A percentile compares a stretch with the other conserved stretches of the same genome.
These are phyloP conservation scores for Epinotia demarniana DNA, from an alignment of 2,888 invertebrate genomes.

Conservation along the genomic window DNA sequence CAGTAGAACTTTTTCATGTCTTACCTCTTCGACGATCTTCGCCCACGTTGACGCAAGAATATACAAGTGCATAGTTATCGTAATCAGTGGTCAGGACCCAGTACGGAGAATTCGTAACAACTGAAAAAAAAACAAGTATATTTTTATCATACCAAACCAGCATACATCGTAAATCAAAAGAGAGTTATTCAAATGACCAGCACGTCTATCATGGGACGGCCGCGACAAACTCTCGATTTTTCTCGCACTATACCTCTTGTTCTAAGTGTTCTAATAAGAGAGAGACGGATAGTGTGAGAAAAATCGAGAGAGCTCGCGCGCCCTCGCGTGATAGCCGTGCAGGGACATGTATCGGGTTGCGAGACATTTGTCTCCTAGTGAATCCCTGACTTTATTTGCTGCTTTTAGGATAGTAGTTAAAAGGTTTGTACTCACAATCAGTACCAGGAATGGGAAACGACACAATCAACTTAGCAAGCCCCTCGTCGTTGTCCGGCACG, in stretches of 20 bases:
- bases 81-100: conserved; percentile 86
- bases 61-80: conserved; percentile 77
- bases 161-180: too few relatives aligned
- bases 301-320: too few relatives aligned
- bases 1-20: conserved; percentile 47
- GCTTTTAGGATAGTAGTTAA: not conserved
- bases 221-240: too few relatives aligned
- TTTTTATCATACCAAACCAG: not conserved
- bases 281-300: too few relatives aligned
- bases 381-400: not conserved
- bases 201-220: too few relatives aligned
- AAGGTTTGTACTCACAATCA: conserved; percentile 50
- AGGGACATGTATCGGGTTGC: too few relatives aligned
- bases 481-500: conserved; percentile 60
- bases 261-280: too few relatives aligned
- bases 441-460: conserved; percentile 73
- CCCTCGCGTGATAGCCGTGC: too few relatives aligned
- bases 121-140: conserved; percentile 33
- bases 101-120: conserved; percentile 38
- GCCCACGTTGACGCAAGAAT: conserved; percentile 43
- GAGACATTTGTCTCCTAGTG: not conserved
- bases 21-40: conserved; percentile 45
- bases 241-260: too few relatives aligned
- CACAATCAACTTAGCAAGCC: conserved; percentile 76
- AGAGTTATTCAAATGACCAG: too few relatives aligned